phyloP scores from a whole-genome alignment of 2,888 invertebrate species.

The Adela reaumurella region DNA sequence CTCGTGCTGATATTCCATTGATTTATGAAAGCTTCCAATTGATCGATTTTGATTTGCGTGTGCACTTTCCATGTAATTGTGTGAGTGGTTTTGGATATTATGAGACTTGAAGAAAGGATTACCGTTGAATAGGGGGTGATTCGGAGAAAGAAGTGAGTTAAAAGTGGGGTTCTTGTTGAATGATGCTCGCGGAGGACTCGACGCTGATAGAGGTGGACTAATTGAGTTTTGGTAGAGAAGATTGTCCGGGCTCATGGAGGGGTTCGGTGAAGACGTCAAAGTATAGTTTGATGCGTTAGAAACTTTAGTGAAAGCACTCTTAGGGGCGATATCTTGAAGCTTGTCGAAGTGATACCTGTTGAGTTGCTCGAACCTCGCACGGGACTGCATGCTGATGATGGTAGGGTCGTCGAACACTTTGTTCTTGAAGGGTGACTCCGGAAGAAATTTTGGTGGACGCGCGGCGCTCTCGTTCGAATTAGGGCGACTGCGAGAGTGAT shows the following conservation, averaged over 20 bases:
- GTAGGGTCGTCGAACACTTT: conserved; percentile 61
- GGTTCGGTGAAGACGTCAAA: conserved; percentile 55
- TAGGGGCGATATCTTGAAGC: conserved; percentile 51
- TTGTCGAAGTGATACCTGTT: conserved; percentile 33
- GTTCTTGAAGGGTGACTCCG: conserved; percentile 42
- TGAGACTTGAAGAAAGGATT: conserved; percentile 56
- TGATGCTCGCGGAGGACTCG: conserved; percentile 53
- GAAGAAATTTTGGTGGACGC: conserved; percentile 48
- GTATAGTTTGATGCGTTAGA: conserved; percentile 32
- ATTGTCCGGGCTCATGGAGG: conserved; percentile 74
- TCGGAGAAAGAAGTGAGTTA: conserved; percentile 38
- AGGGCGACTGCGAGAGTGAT: conserved; percentile 45
- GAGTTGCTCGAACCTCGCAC: conserved; percentile 45
- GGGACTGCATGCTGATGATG: conserved; percentile 46
- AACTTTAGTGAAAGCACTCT: conserved; percentile 86
- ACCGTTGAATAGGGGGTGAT: conserved; percentile 41
- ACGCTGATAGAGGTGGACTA: conserved; percentile 63
- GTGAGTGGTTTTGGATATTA: conserved; percentile 39
- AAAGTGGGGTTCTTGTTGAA: conserved; percentile 35
- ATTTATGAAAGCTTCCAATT: conserved; percentile 23
- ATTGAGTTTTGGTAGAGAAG: conserved; percentile 74
- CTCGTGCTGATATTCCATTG: conserved; percentile 28
- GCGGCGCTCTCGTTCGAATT: conserved; percentile 55
- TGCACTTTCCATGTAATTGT: conserved; percentile 39
- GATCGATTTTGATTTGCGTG: conserved; percentile 31